Evolutionary conservation across 1,140 invertebrate species (phyloP), one percentile per base, ranked within the genome.

Genomic region (Trachelipus rathkii): DNA sequence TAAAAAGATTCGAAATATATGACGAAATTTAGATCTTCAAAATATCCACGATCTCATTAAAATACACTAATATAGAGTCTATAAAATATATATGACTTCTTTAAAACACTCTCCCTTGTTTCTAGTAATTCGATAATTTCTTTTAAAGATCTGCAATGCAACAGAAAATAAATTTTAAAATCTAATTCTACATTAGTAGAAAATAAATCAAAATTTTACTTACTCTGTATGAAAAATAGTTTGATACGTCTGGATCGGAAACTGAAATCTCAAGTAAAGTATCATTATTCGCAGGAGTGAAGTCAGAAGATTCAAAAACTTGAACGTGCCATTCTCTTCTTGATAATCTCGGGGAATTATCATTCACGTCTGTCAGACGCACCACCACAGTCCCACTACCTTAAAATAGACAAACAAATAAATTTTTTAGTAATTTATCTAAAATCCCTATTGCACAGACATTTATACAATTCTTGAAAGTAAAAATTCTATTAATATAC

Each of bases 181-280:
- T n/a, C n/a, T n/a, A n/a, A n/a, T n/a, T n/a, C n/a, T n/a, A n/a
- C n/a, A n/a, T n/a, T n/a, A n/a, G n/a, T n/a, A n/a, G n/a, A n/a
- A n/a, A 6, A 33, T 33, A 33, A 33, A 33, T n/a, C 1, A 33
- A 33, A 6, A 33, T 3, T 33, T 33, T 6, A 33, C 75, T 46
- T 33, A 76, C 75, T 44, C 75, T 70, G 75, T 76, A 76, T 10
- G 33, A 53, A 53, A 76, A 76, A 68, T 76, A 70, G 44, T 76
- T 76, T 9, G 67, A 24, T 9, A 45, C 33, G 19, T 76, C 75
- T 44, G 67, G 15, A 50, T 76, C 75, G 1, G 69, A 45, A 19
- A 46, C 67, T 9, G 69, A 44, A 11, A 76, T 15, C 21, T 77
- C 75, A 21, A 72, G 19, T 5, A 77, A 50, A 0, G 75, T 53